Base-by-base conservation (phyloP, 2,888 invertebrate species). In the Spodoptera littoralis region DNA sequence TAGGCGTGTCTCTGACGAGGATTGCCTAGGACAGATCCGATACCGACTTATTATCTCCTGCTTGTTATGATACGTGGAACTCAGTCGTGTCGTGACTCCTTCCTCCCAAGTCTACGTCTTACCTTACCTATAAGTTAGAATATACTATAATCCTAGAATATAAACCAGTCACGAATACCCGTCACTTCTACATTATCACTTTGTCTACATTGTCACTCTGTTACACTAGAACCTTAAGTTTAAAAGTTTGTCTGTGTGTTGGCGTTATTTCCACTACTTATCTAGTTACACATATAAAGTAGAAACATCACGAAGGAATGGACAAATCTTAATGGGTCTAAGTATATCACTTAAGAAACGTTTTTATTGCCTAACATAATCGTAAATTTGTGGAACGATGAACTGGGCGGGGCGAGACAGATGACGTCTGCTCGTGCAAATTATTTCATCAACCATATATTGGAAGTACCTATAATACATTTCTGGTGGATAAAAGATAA, bases 141-240 rank as follows among this genome's bases (percentile, higher is more conserved):
- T 67, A 74, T 70, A 80, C 59, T 67, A 62, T 68, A 80, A 80
- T 57, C 77, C 83, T 86, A 87, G 73, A 80, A 60, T 81, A 74
- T 81, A 85, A 80, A 83, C 86, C 88, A 86, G 85, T 88, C 86
- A 82, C 80, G 80, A 80, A 78, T 80, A 85, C 77, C 83, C 82
- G 77, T 82, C 85, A 65, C 69, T 75, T 80, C 80, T 82, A 83
- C 74, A 22, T 74, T 84, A 87, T 85, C 88, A 87, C 84, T 82
- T 75, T 80, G 73, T 70, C 79, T 76, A 81, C 79, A 76, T 72
- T 75, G 79, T 79, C 83, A 73, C 64, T 76, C 76, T 70, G 76
- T 76, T 76, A 82, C 73, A 77, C 76, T 75, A 79, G 70, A 53
- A 76, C n/a, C 66, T 80, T 78, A 80, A 46, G 49, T 70, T 73